A percentile compares a stretch with the other conserved stretches of the same genome.
phyloP scores from a whole-genome alignment of 1,140 invertebrate species.

The Drosophila sproati region DNA sequence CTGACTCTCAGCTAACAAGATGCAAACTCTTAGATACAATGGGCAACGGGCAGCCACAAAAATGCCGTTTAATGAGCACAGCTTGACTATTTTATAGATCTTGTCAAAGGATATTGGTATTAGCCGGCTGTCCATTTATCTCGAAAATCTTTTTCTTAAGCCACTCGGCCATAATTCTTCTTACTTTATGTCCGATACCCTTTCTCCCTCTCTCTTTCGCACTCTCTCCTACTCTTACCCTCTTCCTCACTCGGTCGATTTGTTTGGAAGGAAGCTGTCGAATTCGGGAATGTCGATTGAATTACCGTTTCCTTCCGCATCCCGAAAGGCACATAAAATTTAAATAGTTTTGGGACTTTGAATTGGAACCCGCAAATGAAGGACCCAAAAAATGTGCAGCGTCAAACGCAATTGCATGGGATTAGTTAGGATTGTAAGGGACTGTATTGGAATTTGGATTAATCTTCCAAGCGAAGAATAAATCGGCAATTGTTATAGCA shows the following conservation, averaged over 20 bases:
- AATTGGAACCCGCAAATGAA: conserved; percentile 2
- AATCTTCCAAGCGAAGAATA: neutral
- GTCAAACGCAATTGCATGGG: conserved; percentile 6
- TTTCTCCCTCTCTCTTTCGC: neutral
- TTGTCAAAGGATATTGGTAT: conserved; percentile 59
- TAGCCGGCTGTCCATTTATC: conserved; percentile 53
- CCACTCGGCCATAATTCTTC: conserved; percentile 48
- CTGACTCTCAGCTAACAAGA: conserved; percentile 42
- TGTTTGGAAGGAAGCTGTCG: conserved; percentile 41
- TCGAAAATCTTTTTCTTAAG: conserved; percentile 33
- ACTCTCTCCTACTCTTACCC: neutral
- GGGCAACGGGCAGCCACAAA: conserved; percentile 39
- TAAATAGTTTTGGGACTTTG: conserved; percentile 37
- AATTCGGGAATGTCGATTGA: conserved; percentile 29
- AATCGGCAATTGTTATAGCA: neutral
- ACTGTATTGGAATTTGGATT: conserved; percentile 4
- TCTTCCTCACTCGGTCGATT: conserved; percentile 1
- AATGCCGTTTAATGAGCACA: conserved; percentile 75
- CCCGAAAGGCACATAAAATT: conserved; percentile 32
- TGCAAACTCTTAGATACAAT: conserved; percentile 52
- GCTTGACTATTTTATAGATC: conserved; percentile 60
- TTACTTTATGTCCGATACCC: conserved; percentile 38
- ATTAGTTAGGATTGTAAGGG: neutral
- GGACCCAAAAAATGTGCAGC: conserved; percentile 31
- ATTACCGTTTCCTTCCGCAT: conserved; percentile 50